Evolutionary conservation across 2,888 invertebrate genomes (phyloP).

Genomic region (Eupithecia tripunctaria): DNA sequence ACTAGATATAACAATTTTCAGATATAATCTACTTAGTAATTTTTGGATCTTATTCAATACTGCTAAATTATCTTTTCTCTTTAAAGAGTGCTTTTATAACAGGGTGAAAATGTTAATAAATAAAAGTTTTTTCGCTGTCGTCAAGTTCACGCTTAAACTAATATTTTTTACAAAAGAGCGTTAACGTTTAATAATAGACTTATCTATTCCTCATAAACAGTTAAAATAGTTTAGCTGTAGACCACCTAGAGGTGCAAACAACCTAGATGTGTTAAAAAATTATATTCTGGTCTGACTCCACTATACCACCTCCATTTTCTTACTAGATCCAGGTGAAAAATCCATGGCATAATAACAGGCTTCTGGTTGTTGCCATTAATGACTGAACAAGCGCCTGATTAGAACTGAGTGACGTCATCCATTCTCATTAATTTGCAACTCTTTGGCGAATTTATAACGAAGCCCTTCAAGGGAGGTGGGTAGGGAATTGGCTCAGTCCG

Average conservation of each 20-base stretch:
- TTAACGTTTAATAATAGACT: too few species aligned
- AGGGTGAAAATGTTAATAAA: too few species aligned
- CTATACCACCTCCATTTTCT: slow-evolving; percentile 13
- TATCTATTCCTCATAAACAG: too few species aligned
- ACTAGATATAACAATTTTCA: too few species aligned
- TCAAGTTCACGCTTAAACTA: too few species aligned
- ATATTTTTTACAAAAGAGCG: too few species aligned
- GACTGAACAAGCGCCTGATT: slow-evolving; percentile 45
- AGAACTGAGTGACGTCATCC: slow-evolving; percentile 45
- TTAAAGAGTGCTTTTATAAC: not conserved
- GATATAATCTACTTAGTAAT: not conserved
- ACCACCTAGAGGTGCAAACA: too few species aligned
- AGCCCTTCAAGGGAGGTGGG: slow-evolving; percentile 17
- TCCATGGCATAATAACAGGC: slow-evolving; percentile 41
- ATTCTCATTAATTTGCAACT: slow-evolving; percentile 43
- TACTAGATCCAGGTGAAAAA: slow-evolving; percentile 10
- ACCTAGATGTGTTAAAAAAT: not conserved
- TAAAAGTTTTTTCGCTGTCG: too few species aligned
- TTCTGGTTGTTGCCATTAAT: slow-evolving; percentile 41
- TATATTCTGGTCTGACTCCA: not conserved
- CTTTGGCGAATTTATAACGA: slow-evolving; percentile 37
- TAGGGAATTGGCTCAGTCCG: not conserved
- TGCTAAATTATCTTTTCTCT: too few species aligned
- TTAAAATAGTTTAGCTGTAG: not conserved
- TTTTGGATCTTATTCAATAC: not conserved